Evolutionary conservation across 2,113 vertebrate species (phyloP).

Genomic region (Nesogale talazaci): DNA sequence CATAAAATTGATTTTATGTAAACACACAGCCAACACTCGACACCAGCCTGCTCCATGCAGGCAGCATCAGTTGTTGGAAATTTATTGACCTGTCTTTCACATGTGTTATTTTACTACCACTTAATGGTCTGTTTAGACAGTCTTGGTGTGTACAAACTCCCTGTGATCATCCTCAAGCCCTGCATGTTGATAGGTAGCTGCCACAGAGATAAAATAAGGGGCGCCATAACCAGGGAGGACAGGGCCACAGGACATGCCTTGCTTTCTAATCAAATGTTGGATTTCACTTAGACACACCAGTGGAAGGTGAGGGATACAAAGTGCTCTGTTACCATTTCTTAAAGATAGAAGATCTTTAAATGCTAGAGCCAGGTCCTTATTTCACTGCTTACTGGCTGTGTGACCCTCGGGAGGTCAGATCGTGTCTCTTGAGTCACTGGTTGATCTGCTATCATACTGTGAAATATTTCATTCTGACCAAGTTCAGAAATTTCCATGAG

Average conservation of each 20-base stretch:
- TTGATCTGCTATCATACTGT: not conserved
- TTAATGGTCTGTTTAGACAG: conserved; percentile 91
- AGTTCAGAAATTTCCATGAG: not conserved
- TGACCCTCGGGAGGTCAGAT: not conserved
- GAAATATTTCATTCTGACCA: not conserved
- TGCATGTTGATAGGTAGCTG: conserved; percentile 85
- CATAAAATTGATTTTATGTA: conserved; percentile 91
- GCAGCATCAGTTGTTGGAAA: conserved; percentile 84
- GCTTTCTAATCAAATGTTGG: conserved; percentile 81
- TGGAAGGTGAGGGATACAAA: conserved; percentile 52
- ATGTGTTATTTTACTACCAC: conserved; percentile 88
- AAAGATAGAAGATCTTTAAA: not conserved
- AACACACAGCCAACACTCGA: conserved; percentile 78
- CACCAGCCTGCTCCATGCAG: conserved; percentile 82
- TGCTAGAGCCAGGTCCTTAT: too few relatives aligned
- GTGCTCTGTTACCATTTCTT: conserved; percentile 61
- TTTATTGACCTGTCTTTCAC: conserved; percentile 89
- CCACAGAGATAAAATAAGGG: conserved; percentile 85
- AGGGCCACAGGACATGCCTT: conserved; percentile 79
- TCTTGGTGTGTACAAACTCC: conserved; percentile 87
- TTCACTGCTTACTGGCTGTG: not conserved
- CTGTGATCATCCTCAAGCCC: conserved; percentile 82
- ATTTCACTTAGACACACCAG: conserved; percentile 69
- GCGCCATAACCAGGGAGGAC: conserved; percentile 75
- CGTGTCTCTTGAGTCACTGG: not conserved